Evolutionary conservation across 1,140 invertebrate genomes (phyloP).

Genomic region (Pentalonia nigronervosa): DNA sequence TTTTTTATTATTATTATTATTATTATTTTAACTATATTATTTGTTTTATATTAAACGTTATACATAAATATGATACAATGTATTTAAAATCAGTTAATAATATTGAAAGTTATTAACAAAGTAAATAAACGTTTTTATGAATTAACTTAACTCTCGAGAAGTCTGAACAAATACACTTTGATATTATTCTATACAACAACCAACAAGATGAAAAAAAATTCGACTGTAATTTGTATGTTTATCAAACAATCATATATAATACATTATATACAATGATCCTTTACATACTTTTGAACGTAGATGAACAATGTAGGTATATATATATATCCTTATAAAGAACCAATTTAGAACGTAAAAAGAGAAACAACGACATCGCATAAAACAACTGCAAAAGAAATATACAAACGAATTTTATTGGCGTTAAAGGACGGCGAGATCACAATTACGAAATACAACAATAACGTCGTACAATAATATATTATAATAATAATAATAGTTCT

Average conservation of each 20-base stretch:
- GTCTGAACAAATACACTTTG: background rate
- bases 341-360: background rate
- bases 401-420: background rate
- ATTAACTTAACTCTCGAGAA: background rate
- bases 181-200: background rate
- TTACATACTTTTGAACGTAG: background rate
- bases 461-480: background rate
- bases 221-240: background rate
- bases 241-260: background rate
- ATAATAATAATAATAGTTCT: no score
- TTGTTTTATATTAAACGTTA: background rate
- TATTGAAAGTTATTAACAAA: background rate
- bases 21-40: background rate
- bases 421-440: background rate
- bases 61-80: background rate
- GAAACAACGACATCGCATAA: background rate
- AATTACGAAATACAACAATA: background rate
- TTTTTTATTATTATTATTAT: background rate
- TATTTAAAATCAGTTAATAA: constrained; percentile 6
- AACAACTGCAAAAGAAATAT: background rate
- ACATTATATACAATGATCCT: background rate
- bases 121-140: background rate
- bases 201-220: background rate
- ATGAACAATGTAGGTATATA: background rate
- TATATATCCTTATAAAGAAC: background rate